Evolutionary conservation across 2,113 vertebrate species (phyloP).

Genomic region (Nothoprocta perdicaria): DNA sequence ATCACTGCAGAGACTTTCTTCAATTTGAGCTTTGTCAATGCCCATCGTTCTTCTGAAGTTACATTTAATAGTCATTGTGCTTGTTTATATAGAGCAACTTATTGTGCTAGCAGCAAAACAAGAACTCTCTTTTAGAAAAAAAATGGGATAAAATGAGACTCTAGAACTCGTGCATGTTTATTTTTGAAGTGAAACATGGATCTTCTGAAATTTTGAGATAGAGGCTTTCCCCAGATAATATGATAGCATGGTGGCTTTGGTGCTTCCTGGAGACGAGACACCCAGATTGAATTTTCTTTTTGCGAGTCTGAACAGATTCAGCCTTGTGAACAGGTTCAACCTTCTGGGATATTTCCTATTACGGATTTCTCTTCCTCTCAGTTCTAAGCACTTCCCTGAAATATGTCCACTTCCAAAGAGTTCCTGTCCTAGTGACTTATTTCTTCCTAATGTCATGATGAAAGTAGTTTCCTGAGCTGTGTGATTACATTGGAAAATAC

Average conservation of each 20-base stretch:
- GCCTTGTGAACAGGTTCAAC: fast-evolving
- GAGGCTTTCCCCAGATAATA: neutral
- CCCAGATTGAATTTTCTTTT: neutral
- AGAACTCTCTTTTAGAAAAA: neutral
- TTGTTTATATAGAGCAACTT: neutral
- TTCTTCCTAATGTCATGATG: neutral
- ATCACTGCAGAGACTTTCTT: neutral
- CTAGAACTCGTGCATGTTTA: neutral
- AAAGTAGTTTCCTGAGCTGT: neutral
- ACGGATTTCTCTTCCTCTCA: neutral
- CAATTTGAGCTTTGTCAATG: neutral
- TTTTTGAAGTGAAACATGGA: neutral
- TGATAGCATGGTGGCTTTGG: neutral
- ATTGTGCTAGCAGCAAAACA: neutral
- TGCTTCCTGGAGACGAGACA: neutral
- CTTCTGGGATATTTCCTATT: neutral
- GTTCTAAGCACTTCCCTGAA: neutral
- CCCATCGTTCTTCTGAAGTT: neutral
- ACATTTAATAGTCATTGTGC: neutral
- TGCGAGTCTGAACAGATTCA: neutral
- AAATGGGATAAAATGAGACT: neutral
- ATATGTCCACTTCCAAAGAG: neutral
- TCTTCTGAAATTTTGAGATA: neutral
- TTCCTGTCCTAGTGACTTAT: neutral
- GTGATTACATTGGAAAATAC: neutral